Conservation (phyloP, 2,113 vertebrate species). For the Trogon melanurus region DNA sequence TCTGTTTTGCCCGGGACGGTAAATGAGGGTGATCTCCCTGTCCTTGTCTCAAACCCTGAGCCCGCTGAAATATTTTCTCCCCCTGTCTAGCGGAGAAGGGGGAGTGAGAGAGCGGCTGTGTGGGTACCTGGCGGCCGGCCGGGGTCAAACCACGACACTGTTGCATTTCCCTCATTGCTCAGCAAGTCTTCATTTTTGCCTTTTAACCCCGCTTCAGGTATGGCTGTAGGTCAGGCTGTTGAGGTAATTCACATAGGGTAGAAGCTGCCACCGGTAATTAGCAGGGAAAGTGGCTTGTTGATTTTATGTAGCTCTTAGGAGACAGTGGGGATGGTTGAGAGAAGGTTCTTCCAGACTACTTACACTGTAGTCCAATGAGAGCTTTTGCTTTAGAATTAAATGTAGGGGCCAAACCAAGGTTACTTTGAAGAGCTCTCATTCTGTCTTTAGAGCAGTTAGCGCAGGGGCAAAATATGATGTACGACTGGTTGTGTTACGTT, state of each 20-base stretch:
- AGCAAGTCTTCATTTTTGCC: neutral
- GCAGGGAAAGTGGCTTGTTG: constrained; percentile 14
- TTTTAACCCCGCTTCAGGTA: neutral
- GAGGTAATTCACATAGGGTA: constrained; percentile 7
- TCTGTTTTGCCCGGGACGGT: too few species aligned
- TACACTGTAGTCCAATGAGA: neutral
- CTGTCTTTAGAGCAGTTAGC: neutral
- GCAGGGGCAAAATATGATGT: neutral
- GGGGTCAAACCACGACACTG: too few species aligned
- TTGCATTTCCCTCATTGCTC: neutral
- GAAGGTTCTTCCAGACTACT: neutral
- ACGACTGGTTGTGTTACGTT: neutral
- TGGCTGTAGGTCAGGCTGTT: neutral
- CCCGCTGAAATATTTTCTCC: too few species aligned
- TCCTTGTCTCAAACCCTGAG: too few species aligned
- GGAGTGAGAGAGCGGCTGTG: too few species aligned
- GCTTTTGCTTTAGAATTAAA: neutral
- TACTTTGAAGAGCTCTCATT: neutral
- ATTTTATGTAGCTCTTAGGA: neutral
- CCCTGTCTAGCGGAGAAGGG: too few species aligned
- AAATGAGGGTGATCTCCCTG: too few species aligned
- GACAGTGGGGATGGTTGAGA: neutral
- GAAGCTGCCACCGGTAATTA: constrained; percentile 15
- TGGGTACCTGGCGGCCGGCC: too few species aligned
- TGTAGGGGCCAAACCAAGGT: neutral